Conservation (phyloP, 1,140 invertebrate genomes). For the Drosophila arizonae region DNA sequence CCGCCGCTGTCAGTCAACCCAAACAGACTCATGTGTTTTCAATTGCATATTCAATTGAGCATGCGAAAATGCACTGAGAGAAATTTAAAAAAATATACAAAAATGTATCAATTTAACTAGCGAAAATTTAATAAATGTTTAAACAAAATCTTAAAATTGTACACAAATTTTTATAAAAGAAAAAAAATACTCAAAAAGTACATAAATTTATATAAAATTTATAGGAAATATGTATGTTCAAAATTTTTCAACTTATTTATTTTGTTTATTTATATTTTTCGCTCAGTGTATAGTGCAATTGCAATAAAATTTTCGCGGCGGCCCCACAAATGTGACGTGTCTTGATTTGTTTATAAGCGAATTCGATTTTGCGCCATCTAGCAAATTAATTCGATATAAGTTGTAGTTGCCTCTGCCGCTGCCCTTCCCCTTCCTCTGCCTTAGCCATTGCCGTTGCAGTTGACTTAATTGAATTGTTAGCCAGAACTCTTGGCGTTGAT, state of each 20-base stretch:
- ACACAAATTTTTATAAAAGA: no score
- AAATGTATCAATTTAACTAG: neutral
- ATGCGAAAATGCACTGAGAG: slow-evolving; percentile 2
- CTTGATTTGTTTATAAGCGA: slow-evolving; percentile 23
- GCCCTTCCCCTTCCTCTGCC: no score
- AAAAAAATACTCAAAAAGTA: no score
- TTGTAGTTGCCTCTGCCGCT: neutral
- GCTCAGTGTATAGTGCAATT: neutral
- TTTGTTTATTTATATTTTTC: neutral
- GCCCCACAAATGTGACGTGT: slow-evolving; percentile 10
- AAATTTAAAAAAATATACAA: neutral
- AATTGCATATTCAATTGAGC: slow-evolving; percentile 71
- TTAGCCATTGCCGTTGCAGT: neutral
- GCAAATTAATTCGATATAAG: slow-evolving; percentile 13
- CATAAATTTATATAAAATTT: no score
- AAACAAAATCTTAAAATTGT: no score
- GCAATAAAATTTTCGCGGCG: slow-evolving; percentile 10
- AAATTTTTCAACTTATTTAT: no score
- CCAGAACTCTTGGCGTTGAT: slow-evolving; percentile 21
- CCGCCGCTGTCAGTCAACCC: slow-evolving; percentile 61
- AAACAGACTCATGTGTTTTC: slow-evolving; percentile 50
- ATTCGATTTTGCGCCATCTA: slow-evolving; percentile 22
- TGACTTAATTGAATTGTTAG: slow-evolving; percentile 39
- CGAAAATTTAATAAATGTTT: no score
- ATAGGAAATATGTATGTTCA: no score